These are phyloP conservation scores for Onchidella celtica DNA, from an alignment of 2,888 invertebrate genomes.

Conservation along the genomic window DNA sequence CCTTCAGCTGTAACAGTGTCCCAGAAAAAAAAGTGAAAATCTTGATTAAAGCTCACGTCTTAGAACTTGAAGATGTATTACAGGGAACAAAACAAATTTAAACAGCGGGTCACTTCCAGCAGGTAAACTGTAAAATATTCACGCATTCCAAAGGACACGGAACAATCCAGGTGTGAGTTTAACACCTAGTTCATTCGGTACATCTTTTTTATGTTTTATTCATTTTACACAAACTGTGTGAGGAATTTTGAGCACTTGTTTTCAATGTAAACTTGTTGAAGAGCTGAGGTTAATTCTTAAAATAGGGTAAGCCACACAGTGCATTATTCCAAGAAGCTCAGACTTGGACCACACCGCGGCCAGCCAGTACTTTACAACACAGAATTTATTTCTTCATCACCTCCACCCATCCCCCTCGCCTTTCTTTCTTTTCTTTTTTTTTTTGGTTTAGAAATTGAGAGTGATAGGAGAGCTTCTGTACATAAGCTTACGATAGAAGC, in stretches of 20 bases:
- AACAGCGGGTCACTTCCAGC: background rate
- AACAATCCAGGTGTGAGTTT: background rate
- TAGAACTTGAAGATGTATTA: background rate
- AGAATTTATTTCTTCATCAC: too few relatives aligned
- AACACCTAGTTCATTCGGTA: background rate
- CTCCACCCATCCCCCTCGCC: too few relatives aligned
- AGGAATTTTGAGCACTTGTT: background rate
- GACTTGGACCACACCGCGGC: too few relatives aligned
- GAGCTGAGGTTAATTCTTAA: too few relatives aligned
- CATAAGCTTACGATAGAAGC: too few relatives aligned
- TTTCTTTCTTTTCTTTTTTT: too few relatives aligned
- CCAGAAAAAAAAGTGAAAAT: background rate
- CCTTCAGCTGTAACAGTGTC: background rate
- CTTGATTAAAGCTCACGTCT: background rate
- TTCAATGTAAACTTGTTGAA: background rate
- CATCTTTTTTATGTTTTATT: background rate
- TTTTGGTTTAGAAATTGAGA: too few relatives aligned
- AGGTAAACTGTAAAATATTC: conserved; percentile 28
- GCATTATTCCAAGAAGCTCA: too few relatives aligned
- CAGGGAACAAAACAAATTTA: conserved; percentile 14
- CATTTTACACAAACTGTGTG: background rate
- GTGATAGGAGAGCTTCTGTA: too few relatives aligned
- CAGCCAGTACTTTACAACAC: too few relatives aligned
- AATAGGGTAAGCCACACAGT: too few relatives aligned
- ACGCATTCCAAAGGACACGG: background rate